Conservation (phyloP, 2,113 vertebrate species). For the Mesoclemmys tuberculata region DNA sequence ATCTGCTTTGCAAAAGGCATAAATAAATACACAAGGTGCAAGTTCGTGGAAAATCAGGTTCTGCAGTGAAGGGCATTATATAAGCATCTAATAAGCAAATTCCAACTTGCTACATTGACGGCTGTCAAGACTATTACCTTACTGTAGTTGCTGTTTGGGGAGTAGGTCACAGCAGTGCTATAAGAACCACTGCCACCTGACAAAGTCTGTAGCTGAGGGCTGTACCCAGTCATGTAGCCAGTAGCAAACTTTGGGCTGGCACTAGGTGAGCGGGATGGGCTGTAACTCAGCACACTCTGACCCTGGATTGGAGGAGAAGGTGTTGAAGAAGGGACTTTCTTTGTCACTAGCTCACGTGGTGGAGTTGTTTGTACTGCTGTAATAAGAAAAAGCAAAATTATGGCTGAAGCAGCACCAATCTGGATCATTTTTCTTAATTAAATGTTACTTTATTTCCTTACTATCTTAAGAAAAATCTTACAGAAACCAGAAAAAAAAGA, state of each 20-base stretch:
- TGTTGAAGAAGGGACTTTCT: slow-evolving; percentile 77
- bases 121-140: slow-evolving; percentile 73
- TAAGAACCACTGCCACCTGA: slow-evolving; percentile 78
- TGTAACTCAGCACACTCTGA: slow-evolving; percentile 94
- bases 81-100: background rate
- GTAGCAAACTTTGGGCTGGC: slow-evolving; percentile 90
- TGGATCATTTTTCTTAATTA: background rate
- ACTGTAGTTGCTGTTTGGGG: slow-evolving; percentile 77
- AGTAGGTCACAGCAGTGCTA: slow-evolving; percentile 69
- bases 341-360: slow-evolving; percentile 79
- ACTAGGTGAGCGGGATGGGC: slow-evolving; percentile 87
- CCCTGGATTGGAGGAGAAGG: slow-evolving; percentile 88
- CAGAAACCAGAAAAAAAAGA: background rate
- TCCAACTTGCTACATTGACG: fast-evolving
- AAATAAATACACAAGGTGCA: background rate
- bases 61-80: background rate
- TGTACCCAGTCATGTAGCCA: slow-evolving; percentile 86
- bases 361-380: slow-evolving; percentile 86
- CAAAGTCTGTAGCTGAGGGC: slow-evolving; percentile 83
- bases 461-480: fast-evolving
- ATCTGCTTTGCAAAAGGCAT: background rate
- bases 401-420: fast-evolving
- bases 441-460: background rate
- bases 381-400: background rate
- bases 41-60: background rate